These are phyloP conservation scores for Candidula unifasciata DNA, from an alignment of 2,888 invertebrate species.

Conservation along the genomic window DNA sequence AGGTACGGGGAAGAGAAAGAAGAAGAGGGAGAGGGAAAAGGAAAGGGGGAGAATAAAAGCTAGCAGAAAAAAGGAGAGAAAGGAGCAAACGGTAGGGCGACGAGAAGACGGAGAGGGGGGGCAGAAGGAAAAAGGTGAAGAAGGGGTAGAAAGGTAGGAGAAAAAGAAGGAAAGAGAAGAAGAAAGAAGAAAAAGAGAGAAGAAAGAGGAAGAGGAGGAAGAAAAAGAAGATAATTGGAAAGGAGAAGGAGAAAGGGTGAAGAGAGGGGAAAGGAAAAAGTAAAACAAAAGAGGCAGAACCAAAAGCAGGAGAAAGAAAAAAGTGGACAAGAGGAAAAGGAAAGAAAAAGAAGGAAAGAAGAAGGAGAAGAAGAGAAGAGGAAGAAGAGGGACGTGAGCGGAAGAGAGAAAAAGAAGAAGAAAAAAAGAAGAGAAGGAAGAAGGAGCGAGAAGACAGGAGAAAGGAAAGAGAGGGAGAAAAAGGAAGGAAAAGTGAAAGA, in stretches of 20 bases:
- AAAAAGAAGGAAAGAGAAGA: neutral
- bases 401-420: neutral
- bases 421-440: neutral
- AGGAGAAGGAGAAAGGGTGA: neutral
- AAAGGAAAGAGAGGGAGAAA: neutral
- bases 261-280: neutral
- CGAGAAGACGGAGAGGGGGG: no score
- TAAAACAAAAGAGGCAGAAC: neutral
- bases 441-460: neutral
- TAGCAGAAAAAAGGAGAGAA: no score
- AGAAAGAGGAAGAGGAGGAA: neutral
- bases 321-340: no score
- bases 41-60: no score
- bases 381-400: neutral
- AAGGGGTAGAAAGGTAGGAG: neutral
- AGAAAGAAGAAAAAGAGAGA: neutral
- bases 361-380: neutral
- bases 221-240: neutral
- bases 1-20: no score
- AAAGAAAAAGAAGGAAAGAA: neutral
- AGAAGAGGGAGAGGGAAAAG: no score
- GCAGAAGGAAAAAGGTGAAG: no score
- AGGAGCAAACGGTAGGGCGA: no score
- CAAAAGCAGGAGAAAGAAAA: neutral
- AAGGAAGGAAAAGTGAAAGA: no score